Base-by-base conservation (phyloP, 2,888 invertebrate genomes). In the Lypha dubia region DNA sequence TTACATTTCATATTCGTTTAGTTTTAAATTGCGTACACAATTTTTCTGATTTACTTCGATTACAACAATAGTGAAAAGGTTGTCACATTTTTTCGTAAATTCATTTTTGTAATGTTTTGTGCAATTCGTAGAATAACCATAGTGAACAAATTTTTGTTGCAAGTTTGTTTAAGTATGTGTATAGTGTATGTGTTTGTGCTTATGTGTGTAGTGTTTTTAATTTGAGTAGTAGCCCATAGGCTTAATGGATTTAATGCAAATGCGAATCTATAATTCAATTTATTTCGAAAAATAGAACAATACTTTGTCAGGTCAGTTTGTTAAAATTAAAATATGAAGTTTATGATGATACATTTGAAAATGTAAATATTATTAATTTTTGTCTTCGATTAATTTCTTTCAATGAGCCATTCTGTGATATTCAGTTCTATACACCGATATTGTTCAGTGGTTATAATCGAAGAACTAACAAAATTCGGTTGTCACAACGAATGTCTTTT, bases 11-110 rank as follows among this genome's bases (percentile, higher is more conserved):
- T 20, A 53, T 70, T 24, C 28, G 32, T 60, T 46, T 53, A 32
- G 65, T 75, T 41, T 20, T 5, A 74, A 53, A 41, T 9, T 53
- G 53, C 32, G 15, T 24, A 24, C 4, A 70, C 28, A 62, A 70
- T 24, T 24, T n/a, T 51, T 51, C 44, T 41, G 56, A 70, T 70
- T 82, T 63, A 56, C 76, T 38, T 35, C 62, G 32, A 56, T 56
- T 60, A 60, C 60, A 77, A 65, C n/a, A n/a, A n/a, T n/a, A n/a
- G n/a, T 49, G 53, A 11, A 24, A 73, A 44, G 28, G 46, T 46
- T 58, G 13, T 49, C 38, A n/a, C 13, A 75, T 24, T 63, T 63
- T 53, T 17, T 41, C 17, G 51, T 32, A 6, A 75, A 53, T 41
- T 53, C 3, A 53, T 53, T 53, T 32, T 11, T 38, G 5, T 20